Conservation (phyloP, 2,888 invertebrate species). For the Sesamia inferens region DNA sequence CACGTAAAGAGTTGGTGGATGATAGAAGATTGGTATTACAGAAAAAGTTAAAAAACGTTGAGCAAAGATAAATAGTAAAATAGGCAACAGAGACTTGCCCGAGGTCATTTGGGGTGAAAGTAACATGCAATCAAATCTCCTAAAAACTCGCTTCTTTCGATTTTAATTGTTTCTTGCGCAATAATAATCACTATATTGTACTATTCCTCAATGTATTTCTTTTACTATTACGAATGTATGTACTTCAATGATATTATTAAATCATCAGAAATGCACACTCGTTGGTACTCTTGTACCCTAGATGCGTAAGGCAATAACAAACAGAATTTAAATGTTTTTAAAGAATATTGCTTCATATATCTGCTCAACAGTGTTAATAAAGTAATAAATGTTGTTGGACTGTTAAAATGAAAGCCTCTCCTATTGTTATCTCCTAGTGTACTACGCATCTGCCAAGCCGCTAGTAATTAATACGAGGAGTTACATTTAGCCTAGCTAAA, state of each 20-base stretch:
- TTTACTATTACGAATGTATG: conserved; percentile 6
- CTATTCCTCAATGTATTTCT: conserved; percentile 18
- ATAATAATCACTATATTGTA: neutral
- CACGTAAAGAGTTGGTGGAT: neutral
- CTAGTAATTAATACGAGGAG: neutral
- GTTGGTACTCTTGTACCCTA: neutral
- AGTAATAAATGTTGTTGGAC: neutral
- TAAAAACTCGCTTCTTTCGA: neutral
- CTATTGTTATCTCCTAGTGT: neutral
- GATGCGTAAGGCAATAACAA: neutral
- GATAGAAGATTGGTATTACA: neutral
- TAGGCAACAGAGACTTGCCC: no score
- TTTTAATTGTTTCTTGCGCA: neutral
- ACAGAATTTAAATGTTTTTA: neutral
- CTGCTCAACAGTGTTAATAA: neutral
- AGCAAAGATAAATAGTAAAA: neutral
- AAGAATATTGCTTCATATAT: neutral
- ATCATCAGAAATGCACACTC: neutral
- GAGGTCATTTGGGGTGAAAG: neutral
- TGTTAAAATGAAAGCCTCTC: neutral
- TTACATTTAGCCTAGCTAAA: no score
- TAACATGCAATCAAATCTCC: neutral
- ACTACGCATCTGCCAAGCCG: neutral
- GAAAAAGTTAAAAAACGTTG: neutral
- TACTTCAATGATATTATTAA: conserved; percentile 5